Percentiles rank a stretch among this genome's conserved stretches.
phyloP scores from a whole-genome alignment of 1,140 invertebrate genomes.

The Ectropis grisescens region DNA sequence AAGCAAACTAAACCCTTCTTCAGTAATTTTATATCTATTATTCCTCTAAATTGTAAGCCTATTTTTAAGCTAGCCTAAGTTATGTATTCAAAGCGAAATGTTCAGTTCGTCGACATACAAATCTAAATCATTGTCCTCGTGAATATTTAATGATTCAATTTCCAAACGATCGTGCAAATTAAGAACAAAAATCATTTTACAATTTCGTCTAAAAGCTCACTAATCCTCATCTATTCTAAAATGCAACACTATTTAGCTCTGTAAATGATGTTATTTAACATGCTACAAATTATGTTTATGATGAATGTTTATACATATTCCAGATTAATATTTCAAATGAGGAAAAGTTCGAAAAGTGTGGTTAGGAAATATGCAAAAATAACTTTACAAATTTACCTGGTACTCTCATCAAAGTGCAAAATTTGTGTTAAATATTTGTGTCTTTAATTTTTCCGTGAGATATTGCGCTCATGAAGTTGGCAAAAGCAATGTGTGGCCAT shows the following conservation, averaged over 20 bases:
- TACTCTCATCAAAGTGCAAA: conserved; percentile 6
- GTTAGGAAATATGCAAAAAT: no score
- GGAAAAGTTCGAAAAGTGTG: no score
- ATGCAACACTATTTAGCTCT: conserved; percentile 27
- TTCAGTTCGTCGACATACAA: no score
- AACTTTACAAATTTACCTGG: no score
- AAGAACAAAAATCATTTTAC: conserved; percentile 13
- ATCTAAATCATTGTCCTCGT: conserved; percentile 22
- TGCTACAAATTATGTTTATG: conserved; percentile 18
- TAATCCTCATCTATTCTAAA: conserved; percentile 30
- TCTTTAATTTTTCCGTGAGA: conserved; percentile 9
- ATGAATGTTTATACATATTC: conserved; percentile 1
- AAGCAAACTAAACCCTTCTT: no score
- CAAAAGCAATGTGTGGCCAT: conserved; percentile 26
- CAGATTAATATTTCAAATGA: no score
- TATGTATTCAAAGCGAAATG: conserved; percentile 18
- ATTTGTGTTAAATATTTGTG: conserved; percentile 7
- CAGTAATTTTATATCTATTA: no score
- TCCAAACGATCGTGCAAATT: conserved; percentile 25
- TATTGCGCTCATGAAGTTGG: conserved; percentile 19
- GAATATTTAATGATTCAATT: conserved; percentile 20
- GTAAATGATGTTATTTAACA: conserved; percentile 23
- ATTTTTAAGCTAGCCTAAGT: conserved; percentile 19
- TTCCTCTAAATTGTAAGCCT: conserved; percentile 7
- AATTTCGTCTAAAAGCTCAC: conserved; percentile 34